These are phyloP conservation scores for Perizoma flavofasciatum DNA, from an alignment of 2,888 invertebrate species.

Conservation along the genomic window DNA sequence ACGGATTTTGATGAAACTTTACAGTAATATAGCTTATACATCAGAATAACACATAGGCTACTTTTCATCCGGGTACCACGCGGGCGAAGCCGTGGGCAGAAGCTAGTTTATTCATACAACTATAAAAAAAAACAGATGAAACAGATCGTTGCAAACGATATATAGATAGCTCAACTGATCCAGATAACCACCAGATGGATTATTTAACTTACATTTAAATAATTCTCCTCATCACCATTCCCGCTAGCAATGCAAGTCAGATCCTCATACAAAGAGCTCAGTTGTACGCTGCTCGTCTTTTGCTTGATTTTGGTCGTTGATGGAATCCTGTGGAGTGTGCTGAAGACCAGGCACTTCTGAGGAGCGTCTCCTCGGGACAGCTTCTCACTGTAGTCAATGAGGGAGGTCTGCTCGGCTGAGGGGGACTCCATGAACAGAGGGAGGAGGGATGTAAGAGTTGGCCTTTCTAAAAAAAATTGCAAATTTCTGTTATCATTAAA, in stretches of 20 bases:
- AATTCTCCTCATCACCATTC: slow-evolving; percentile 40
- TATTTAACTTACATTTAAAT: slow-evolving; percentile 55
- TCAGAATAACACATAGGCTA: no score
- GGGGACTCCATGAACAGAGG: slow-evolving; percentile 57
- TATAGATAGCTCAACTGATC: no score
- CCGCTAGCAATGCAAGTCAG: slow-evolving; percentile 53
- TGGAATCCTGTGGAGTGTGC: slow-evolving; percentile 61
- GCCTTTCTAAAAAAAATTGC: slow-evolving; percentile 48
- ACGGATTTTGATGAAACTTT: no score
- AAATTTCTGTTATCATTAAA: no score
- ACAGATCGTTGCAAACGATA: no score
- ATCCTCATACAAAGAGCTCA: slow-evolving; percentile 56
- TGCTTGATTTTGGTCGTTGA: slow-evolving; percentile 42
- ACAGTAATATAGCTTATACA: no score
- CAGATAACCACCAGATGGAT: no score
- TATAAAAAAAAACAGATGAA: no score
- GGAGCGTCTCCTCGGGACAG: slow-evolving; percentile 54
- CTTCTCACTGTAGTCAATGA: slow-evolving; percentile 68
- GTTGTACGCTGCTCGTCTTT: slow-evolving; percentile 35
- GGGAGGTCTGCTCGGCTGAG: slow-evolving; percentile 48
- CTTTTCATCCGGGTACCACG: no score
- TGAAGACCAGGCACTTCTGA: slow-evolving; percentile 61
- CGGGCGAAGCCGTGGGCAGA: no score
- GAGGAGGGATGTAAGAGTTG: slow-evolving; percentile 49
- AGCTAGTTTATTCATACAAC: no score